Evolutionary conservation across 2,888 invertebrate species (phyloP), one percentile per base, ranked within the genome.

Genomic region (Ditylenchus weischeri): DNA sequence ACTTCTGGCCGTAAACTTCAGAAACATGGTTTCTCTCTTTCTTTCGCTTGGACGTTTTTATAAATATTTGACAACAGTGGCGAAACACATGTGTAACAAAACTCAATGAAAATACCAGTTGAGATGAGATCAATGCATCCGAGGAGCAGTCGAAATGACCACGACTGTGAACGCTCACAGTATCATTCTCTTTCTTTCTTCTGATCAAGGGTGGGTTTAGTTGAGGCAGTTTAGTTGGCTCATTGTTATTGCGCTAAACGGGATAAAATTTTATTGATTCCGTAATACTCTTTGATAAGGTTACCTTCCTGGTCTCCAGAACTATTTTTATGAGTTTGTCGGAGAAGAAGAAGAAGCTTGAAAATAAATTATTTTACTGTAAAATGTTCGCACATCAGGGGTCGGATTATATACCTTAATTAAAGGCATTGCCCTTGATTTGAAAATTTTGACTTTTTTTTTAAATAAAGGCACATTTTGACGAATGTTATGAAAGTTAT

Each of bases 291-390:
- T 62, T 3, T n/a, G 21, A 50, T 11, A 48, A 35, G 54, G 64
- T 29, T 48, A 78, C 85, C 76, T 85, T 84, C 76, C 83, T 81
- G 38, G 78, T 76, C 66, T 85, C 85, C 70, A 85, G 83, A 59
- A 87, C 81, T 57, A 87, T 85, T 77, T 87, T 87, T 73, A 88
- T 85, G 49, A 87, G 75, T 66, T 87, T 83, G 79, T 88, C 88
- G 48, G 86, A 85, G 80, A 88, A 84, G 78, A n/a, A n/a, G n/a
- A 87, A 88, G 83, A 88, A 54, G 13, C 54, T 54, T 29, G 29
- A 19, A 50, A 19, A 50, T n/a, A n/a, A n/a, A 50, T n/a, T n/a
- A n/a, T n/a, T n/a, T n/a, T n/a, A n/a, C n/a, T n/a, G n/a, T n/a
- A n/a, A n/a, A n/a, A n/a, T n/a, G n/a, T n/a, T n/a, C n/a, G n/a